These are phyloP conservation scores for Scatophagus argus DNA, from an alignment of 2,113 vertebrate genomes.

Conservation along the genomic window DNA sequence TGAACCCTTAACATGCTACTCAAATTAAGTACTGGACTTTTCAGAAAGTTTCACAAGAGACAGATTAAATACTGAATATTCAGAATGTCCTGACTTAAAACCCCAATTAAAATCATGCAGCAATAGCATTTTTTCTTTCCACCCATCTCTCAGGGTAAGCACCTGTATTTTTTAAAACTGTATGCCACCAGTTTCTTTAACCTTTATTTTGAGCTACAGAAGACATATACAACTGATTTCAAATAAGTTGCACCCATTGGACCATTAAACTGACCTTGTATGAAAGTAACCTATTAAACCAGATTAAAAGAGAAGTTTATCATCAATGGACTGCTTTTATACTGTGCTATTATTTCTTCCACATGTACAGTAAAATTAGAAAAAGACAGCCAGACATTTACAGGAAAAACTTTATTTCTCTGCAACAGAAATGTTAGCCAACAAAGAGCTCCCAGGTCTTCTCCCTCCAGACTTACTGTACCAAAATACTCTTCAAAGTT, in stretches of 20 bases:
- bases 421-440: slow-evolving; percentile 29
- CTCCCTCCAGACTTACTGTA: slow-evolving; percentile 12
- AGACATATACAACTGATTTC: background rate
- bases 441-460: background rate
- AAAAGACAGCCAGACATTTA: slow-evolving; percentile 7
- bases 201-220: too few relatives aligned
- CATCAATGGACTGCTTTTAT: background rate
- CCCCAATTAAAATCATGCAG: too few relatives aligned
- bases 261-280: background rate
- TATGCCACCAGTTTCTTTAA: too few relatives aligned
- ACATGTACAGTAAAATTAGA: background rate
- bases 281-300: background rate
- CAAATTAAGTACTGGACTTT: too few relatives aligned
- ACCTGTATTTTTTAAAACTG: too few relatives aligned
- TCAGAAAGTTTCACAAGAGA: too few relatives aligned
- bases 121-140: too few relatives aligned
- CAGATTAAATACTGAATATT: too few relatives aligned
- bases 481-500: slow-evolving; percentile 63
- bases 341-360: background rate
- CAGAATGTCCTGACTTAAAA: too few relatives aligned
- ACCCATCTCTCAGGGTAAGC: too few relatives aligned
- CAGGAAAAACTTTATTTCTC: slow-evolving; percentile 57
- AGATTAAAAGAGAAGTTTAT: background rate
- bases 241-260: background rate
- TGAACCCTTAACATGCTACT: too few relatives aligned